Evolutionary conservation across 2,113 vertebrate genomes (phyloP).

Genomic region (Cyanocitta stelleri): DNA sequence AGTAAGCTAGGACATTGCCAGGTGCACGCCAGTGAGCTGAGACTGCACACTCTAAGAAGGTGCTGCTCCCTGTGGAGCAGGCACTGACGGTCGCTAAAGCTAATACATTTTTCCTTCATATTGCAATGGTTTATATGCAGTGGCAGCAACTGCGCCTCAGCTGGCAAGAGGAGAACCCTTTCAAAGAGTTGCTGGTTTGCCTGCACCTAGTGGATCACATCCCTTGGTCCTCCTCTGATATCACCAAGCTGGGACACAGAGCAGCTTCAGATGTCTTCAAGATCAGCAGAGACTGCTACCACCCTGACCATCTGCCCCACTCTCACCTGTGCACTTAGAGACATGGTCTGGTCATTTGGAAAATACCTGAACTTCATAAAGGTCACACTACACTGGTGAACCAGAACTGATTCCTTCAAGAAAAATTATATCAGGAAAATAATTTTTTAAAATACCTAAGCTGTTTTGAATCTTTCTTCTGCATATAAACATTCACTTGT

Average conservation of each 20-base stretch:
- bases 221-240: neutral
- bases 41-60: neutral
- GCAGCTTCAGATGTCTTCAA: neutral
- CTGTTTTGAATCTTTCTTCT: neutral
- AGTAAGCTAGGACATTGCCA: neutral
- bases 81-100: neutral
- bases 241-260: neutral
- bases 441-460: neutral
- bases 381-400: neutral
- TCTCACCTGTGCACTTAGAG: neutral
- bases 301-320: rapidly evolving
- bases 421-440: neutral
- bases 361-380: neutral
- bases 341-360: neutral
- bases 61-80: neutral
- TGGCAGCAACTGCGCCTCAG: neutral
- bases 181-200: neutral
- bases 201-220: neutral
- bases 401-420: neutral
- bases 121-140: neutral
- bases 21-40: neutral
- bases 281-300: neutral
- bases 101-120: neutral
- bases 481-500: neutral
- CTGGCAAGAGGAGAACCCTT: neutral